phyloP scores from a whole-genome alignment of 2,113 vertebrate species.

The Hystrix cristata region DNA sequence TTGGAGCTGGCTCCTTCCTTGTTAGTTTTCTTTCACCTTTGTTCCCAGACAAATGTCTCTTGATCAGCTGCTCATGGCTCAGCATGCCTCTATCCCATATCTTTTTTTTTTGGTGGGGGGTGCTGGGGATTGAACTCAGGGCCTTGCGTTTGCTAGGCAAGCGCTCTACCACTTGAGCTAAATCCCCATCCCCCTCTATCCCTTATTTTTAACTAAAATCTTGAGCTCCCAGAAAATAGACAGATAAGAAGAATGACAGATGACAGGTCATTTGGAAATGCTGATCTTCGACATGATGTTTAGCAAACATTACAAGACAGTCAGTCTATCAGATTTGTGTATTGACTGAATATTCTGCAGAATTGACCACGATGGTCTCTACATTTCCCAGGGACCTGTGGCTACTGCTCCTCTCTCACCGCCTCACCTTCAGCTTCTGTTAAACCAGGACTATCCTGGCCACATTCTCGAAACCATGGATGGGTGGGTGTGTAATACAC shows the following conservation, averaged over 20 bases:
- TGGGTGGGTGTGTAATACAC: not conserved
- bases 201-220: conserved; percentile 45
- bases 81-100: not conserved
- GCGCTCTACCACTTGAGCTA: too few relatives aligned
- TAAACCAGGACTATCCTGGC: not conserved
- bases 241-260: not conserved
- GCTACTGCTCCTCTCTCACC: not conserved
- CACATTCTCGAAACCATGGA: not conserved
- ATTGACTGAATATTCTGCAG: not conserved
- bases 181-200: not conserved
- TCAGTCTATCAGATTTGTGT: not conserved
- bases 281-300: not conserved
- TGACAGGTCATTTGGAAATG: not conserved
- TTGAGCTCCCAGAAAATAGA: conserved; percentile 31
- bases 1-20: not conserved
- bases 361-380: not conserved
- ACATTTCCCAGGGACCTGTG: not conserved
- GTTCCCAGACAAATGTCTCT: conserved; percentile 38
- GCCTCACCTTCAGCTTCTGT: not conserved
- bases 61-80: not conserved
- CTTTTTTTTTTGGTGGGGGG: not conserved
- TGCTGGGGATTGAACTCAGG: too few relatives aligned
- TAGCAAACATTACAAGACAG: not conserved
- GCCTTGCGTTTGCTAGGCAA: too few relatives aligned
- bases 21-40: conserved; percentile 47